phyloP scores from a whole-genome alignment of 2,113 vertebrate species.

The Saccopteryx leptura region DNA sequence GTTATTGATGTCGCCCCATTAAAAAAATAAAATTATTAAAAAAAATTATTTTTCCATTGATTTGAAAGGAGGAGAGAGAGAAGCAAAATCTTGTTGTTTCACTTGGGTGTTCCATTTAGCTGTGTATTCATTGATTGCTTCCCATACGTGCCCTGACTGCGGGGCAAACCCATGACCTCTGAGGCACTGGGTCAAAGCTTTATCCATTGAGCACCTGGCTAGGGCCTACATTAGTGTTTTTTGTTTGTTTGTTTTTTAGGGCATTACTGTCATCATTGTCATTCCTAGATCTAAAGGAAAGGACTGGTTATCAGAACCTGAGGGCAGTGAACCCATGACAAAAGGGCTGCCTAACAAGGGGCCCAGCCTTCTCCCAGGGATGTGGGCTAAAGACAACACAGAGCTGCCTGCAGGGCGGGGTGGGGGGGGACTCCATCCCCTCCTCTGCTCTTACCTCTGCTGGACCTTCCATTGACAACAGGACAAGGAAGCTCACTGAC shows the following conservation, averaged over 20 bases:
- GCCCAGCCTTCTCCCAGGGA: not conserved
- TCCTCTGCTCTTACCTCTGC: not conserved
- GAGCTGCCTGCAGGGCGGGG: not conserved
- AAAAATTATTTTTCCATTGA: too few relatives aligned
- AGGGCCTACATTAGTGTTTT: not conserved
- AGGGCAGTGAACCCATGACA: not conserved
- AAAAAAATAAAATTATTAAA: too few relatives aligned
- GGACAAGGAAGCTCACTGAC: not conserved
- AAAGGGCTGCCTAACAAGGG: not conserved
- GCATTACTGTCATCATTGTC: not conserved
- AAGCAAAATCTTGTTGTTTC: too few relatives aligned
- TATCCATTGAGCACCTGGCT: too few relatives aligned
- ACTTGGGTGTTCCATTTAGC: too few relatives aligned
- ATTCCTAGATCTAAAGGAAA: not conserved
- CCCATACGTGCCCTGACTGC: too few relatives aligned
- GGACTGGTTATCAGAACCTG: not conserved
- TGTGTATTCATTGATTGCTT: too few relatives aligned
- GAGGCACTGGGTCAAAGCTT: too few relatives aligned
- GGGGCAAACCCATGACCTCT: too few relatives aligned
- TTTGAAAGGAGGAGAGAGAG: too few relatives aligned
- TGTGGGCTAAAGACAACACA: accelerated
- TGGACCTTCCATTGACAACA: not conserved
- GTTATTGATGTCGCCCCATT: too few relatives aligned
- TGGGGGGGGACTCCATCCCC: not conserved
- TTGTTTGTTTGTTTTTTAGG: not conserved